Base-by-base conservation (phyloP, 37 sponge, comb jelly and placozoan genomes). In the Petrosia ficiformis region DNA sequence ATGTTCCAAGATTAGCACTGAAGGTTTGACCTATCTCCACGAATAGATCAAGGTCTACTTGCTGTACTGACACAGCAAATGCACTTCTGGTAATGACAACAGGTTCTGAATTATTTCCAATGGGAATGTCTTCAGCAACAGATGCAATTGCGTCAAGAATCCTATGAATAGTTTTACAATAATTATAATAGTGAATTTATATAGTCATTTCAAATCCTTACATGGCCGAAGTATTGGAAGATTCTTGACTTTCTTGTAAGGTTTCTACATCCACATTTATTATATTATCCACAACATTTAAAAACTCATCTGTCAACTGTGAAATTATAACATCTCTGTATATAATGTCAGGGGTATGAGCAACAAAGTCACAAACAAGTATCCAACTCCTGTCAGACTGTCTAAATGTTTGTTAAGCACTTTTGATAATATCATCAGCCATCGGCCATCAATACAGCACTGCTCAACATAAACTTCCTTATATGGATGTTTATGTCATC, bases 201-300 rank as follows among this genome's bases (percentile, higher is more conserved):
- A n/a, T n/a, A 34, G 14, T 1, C 1, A 21, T 42, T 24, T 40
- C 29, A 30, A 43, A 1, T 0, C 59, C 77, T 22, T 54, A 85
- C 85, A 64, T 72, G 3, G 73, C 57, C 3, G 79, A 72, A 28
- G 79, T 36, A 25, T 57, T 71, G 1, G 73, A 25, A 24, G 14
- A 48, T 31, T 54, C 69, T 34, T 85, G 78, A 44, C 85, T 85
- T 2, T 43, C 25, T 19, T 26, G 58, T 16, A 85, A 57, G 1
- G 43, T 57, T 29, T 67, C 74, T 37, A 24, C 32, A 57, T 71
- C 44, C 1, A 39, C 85, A 24, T 43, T 56, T 6, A 78, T 22
- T 3, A 85, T 42, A 78, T 85, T 78, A 40, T 73, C 79, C 5
- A 85, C 72, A 35, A 75, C 58, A 44, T 26, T 37, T 0, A 86